Evolutionary conservation across 2,797 vertebrate genomes (phyloP), one percentile per base, ranked within the genome.

Genomic region (Melanogrammus aeglefinus): DNA sequence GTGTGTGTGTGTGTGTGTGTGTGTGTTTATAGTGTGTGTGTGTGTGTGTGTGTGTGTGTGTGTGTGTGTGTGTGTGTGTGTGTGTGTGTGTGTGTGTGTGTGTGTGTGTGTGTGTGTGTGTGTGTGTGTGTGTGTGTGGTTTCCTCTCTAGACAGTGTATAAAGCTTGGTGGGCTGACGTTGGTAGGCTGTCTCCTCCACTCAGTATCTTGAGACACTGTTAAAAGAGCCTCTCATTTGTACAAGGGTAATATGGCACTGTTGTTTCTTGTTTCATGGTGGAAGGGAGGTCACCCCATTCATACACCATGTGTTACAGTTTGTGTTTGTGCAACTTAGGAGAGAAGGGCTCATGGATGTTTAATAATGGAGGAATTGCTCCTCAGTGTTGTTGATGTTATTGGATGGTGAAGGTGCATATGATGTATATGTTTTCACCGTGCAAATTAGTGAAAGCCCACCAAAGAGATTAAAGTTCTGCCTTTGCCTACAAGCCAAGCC

Each of bases 141-240:
- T 93, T 89, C 94, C 92, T 95, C 93, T 91, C 82, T 86, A 85
- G 85, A 87, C 88, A 95, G 94, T 85, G 94, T 93, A 93, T 94
- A 91, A 96, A 93, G 90, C 90, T 94, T 94, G 94, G 91, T 91
- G 93, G 91, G 92, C 92, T 92, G 87, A 93, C 90, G 94, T 93
- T 94, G 94, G 93, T 91, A 90, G 88, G 91, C 92, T 96, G 95
- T 97, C 96, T 96, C 94, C 94, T 96, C 92, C 93, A 95, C 96
- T 97, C 92, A 95, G 91, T 90, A 92, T 90, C 88, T 94, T 92
- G 90, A 82, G 82, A 78, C 82, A 84, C 84, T 84, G 88, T 44
- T 3, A 51, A 57, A 21, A 57, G 16, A 57, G 18, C 47, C 47
- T 57, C 47, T 57, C 47, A 57, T 57, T 57, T 57, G 47, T 57